phyloP scores from a whole-genome alignment of 2,797 vertebrate species.

The Perdix hodgsoniae region DNA sequence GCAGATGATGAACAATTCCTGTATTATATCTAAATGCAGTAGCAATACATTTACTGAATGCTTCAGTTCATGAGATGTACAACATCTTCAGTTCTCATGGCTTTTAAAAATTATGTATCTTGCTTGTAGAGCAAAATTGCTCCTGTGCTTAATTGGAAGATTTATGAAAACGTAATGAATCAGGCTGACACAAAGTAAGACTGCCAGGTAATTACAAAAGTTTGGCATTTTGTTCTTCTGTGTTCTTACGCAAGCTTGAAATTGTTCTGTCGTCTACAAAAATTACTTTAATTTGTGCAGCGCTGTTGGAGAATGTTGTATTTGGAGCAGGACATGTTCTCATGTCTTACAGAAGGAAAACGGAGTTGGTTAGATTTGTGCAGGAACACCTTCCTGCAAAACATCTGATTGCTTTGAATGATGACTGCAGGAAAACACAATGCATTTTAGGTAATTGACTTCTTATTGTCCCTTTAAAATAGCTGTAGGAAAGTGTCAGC shows the following conservation, averaged over 20 bases:
- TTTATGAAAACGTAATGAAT: neutral
- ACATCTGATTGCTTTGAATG: neutral
- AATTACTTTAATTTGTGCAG: neutral
- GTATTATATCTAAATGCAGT: neutral
- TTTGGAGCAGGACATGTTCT: neutral
- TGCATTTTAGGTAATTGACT: neutral
- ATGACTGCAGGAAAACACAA: neutral
- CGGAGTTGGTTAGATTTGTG: neutral
- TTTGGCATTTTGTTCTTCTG: conserved; percentile 5
- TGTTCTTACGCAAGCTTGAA: neutral
- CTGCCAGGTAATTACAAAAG: conserved; percentile 15
- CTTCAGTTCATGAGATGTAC: neutral
- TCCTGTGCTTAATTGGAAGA: neutral
- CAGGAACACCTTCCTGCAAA: neutral
- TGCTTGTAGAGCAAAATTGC: neutral
- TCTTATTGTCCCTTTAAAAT: neutral
- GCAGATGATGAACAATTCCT: neutral
- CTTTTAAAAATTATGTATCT: neutral
- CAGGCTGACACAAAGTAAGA: neutral
- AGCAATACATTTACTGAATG: neutral
- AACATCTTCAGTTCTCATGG: neutral
- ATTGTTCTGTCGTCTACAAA: conserved; percentile 3
- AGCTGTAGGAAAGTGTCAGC: neutral
- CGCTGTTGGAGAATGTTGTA: neutral
- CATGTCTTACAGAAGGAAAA: neutral